Conservation (phyloP, 2,797 vertebrate genomes). For the Gallinago stenura region DNA sequence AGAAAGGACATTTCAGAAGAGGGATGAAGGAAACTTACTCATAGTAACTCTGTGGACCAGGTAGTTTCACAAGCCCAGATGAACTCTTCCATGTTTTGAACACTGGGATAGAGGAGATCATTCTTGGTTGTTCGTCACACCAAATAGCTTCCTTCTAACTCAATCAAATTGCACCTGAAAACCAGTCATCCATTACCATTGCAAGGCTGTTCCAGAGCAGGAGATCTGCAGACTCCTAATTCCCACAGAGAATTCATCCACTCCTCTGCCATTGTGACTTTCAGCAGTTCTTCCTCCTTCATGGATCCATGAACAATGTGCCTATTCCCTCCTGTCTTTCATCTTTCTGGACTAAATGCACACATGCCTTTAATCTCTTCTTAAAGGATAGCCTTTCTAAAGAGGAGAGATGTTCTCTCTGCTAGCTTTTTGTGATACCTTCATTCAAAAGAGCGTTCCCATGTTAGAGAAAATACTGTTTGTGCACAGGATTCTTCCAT, state of each 20-base stretch:
- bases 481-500: neutral
- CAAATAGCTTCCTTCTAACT: neutral
- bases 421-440: neutral
- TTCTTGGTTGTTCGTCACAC: neutral
- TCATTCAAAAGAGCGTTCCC: neutral
- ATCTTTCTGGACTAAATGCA: neutral
- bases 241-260: neutral
- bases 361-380: neutral
- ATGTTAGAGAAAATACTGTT: fast-evolving
- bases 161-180: neutral
- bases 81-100: neutral
- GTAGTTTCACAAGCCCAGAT: neutral
- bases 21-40: neutral
- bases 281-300: neutral
- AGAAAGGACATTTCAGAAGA: neutral
- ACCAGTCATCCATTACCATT: neutral
- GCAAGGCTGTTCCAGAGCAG: neutral
- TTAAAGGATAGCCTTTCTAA: neutral
- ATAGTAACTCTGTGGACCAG: neutral
- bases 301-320: neutral
- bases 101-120: neutral
- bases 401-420: neutral
- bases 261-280: neutral
- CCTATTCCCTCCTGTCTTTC: neutral
- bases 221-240: neutral